phyloP scores from a whole-genome alignment of 2,797 vertebrate species.

The Catharus ustulatus region DNA sequence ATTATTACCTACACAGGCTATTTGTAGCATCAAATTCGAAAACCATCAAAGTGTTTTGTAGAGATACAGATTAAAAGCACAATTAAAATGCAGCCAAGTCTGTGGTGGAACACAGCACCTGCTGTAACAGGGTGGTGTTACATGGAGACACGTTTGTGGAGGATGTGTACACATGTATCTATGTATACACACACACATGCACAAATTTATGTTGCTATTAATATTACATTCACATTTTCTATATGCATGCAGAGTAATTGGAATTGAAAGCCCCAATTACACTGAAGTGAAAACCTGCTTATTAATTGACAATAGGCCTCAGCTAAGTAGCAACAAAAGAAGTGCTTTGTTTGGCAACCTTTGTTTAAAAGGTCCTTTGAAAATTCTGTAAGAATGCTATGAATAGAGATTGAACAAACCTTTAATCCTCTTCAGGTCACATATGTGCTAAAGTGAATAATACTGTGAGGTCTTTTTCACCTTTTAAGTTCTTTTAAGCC shows the following conservation, averaged over 20 bases:
- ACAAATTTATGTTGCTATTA: slow-evolving; percentile 6
- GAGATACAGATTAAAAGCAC: neutral
- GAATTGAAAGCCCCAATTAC: slow-evolving; percentile 69
- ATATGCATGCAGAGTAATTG: slow-evolving; percentile 38
- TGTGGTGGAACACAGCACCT: neutral
- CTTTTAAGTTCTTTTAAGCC: slow-evolving; percentile 69
- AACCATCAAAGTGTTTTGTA: slow-evolving; percentile 17
- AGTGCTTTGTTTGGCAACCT: slow-evolving; percentile 76
- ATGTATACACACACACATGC: neutral
- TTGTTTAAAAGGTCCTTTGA: slow-evolving; percentile 72
- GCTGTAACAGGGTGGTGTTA: neutral
- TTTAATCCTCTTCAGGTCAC: slow-evolving; percentile 74
- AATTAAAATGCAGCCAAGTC: neutral
- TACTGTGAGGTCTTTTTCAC: slow-evolving; percentile 71
- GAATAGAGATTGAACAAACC: slow-evolving; percentile 72
- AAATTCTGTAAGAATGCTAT: slow-evolving; percentile 66
- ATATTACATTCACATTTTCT: slow-evolving; percentile 3
- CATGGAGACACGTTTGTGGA: neutral
- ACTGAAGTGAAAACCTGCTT: slow-evolving; percentile 67
- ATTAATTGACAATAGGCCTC: slow-evolving; percentile 72
- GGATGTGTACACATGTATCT: neutral
- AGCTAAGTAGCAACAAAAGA: slow-evolving; percentile 72
- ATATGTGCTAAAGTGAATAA: slow-evolving; percentile 77
- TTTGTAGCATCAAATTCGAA: neutral
- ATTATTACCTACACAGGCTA: neutral